Percentiles rank a stretch among this genome's conserved stretches.
phyloP scores from a whole-genome alignment of 2,888 invertebrate genomes.

The Euzetes globulus region DNA sequence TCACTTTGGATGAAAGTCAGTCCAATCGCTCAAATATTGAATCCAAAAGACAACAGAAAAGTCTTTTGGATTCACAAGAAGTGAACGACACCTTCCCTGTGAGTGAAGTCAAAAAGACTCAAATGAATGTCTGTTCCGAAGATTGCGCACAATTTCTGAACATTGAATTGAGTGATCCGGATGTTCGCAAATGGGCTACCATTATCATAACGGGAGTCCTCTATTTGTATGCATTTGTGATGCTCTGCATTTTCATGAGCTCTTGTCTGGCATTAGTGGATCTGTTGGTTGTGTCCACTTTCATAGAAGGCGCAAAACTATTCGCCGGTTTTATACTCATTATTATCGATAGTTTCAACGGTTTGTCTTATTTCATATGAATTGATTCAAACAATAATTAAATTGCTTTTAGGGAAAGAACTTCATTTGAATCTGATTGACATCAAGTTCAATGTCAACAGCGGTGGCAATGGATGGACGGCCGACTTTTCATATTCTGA shows the following conservation, averaged over 20 bases:
- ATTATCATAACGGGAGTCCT: slow-evolving; percentile 7
- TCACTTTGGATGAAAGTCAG: neutral
- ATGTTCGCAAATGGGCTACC: slow-evolving; percentile 5
- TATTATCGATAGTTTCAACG: slow-evolving; percentile 16
- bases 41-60: neutral
- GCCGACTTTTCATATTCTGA: slow-evolving; percentile 7
- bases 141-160: neutral
- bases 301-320: slow-evolving; percentile 20
- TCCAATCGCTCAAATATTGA: neutral
- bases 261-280: neutral
- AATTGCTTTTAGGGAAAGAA: neutral
- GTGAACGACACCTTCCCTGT: neutral
- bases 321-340: slow-evolving; percentile 14
- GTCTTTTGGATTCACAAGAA: neutral
- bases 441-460: slow-evolving; percentile 5
- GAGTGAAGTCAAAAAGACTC: neutral
- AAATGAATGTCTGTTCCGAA: neutral
- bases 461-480: slow-evolving; percentile 12
- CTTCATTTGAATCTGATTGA: slow-evolving; percentile 12
- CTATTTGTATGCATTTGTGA: slow-evolving; percentile 13
- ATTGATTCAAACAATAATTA: neutral
- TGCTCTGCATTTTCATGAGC: slow-evolving; percentile 10
- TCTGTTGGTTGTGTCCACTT: neutral
- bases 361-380: neutral
- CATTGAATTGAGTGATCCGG: neutral